Percentiles rank a stretch among this genome's conserved stretches.
phyloP scores from a whole-genome alignment of 1,140 invertebrate species.

The Cephus cinctus region DNA sequence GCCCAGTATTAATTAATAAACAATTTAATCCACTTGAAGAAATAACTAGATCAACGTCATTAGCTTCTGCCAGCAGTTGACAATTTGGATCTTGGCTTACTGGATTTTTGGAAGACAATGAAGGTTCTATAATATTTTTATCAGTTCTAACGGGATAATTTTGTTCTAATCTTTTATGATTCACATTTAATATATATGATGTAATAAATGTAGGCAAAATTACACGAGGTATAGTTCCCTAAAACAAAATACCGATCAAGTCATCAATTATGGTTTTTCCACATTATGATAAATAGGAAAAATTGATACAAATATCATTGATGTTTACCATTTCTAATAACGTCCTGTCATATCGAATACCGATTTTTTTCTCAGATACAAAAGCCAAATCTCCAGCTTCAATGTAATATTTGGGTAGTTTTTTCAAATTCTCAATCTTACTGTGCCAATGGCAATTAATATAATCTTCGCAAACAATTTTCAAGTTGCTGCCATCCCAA shows the following conservation, averaged over 20 bases:
- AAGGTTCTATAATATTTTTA: not conserved
- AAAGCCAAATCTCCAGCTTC: constrained; percentile 30
- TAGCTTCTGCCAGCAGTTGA: constrained; percentile 34
- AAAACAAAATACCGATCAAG: constrained; percentile 8
- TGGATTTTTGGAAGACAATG: constrained; percentile 21
- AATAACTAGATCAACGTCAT: constrained; percentile 51
- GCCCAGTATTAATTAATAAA: constrained; percentile 42
- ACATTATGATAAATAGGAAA: not conserved
- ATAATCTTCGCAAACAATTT: constrained; percentile 19
- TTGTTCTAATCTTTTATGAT: constrained; percentile 2
- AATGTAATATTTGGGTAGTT: constrained; percentile 32
- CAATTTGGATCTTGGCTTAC: constrained; percentile 50
- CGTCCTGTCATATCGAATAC: constrained; percentile 15
- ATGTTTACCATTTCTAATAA: constrained; percentile 23
- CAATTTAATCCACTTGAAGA: constrained; percentile 52
- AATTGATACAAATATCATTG: not conserved
- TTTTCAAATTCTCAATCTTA: constrained; percentile 19
- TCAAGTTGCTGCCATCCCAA: constrained; percentile 19
- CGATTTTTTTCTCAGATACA: constrained; percentile 20
- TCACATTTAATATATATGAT: constrained; percentile 4
- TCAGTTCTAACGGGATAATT: constrained; percentile 6
- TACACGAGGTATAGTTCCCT: constrained; percentile 22
- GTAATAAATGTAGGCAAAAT: constrained; percentile 15
- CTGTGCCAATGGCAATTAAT: constrained; percentile 25
- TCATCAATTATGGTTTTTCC: constrained; percentile 3